Evolutionary conservation across 1,140 invertebrate species (phyloP).

Genomic region (Drusus annulatus): DNA sequence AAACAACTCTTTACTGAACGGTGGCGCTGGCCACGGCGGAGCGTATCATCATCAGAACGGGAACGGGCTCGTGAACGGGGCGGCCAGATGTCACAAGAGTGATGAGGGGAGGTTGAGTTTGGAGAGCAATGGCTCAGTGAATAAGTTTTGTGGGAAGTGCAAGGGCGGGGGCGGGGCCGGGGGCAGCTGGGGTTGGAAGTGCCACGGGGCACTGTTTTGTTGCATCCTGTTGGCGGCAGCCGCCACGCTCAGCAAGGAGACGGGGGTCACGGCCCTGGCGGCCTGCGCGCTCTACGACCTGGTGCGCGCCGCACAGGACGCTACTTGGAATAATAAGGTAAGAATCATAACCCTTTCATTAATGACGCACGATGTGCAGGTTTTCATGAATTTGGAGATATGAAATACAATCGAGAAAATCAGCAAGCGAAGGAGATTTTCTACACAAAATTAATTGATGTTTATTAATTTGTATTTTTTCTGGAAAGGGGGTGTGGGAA

Average conservation of each 20-base stretch:
- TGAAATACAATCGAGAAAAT: too few relatives aligned
- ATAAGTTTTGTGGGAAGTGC: slow-evolving; percentile 63
- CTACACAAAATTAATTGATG: too few relatives aligned
- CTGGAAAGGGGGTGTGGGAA: too few relatives aligned
- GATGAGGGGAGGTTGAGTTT: slow-evolving; percentile 60
- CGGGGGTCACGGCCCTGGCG: slow-evolving; percentile 91
- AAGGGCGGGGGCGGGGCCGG: slow-evolving; percentile 61
- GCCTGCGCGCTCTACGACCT: slow-evolving; percentile 87
- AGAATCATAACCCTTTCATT: background rate
- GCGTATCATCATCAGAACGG: slow-evolving; percentile 11
- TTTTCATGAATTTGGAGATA: too few relatives aligned
- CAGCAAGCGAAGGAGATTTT: too few relatives aligned
- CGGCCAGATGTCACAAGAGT: slow-evolving; percentile 54
- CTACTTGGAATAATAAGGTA: slow-evolving; percentile 69
- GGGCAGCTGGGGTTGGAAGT: slow-evolving; percentile 66
- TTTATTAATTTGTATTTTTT: too few relatives aligned
- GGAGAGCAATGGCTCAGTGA: slow-evolving; percentile 47
- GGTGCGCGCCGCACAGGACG: slow-evolving; percentile 68
- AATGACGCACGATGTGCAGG: too few relatives aligned
- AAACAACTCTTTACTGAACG: background rate
- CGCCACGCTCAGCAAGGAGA: slow-evolving; percentile 92
- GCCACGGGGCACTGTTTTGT: slow-evolving; percentile 74
- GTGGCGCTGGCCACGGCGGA: slow-evolving; percentile 16
- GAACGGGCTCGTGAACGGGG: slow-evolving; percentile 49
- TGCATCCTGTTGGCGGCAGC: slow-evolving; percentile 75